phyloP scores from a whole-genome alignment of 2,888 invertebrate species.

The Nephrotoma flavescens region DNA sequence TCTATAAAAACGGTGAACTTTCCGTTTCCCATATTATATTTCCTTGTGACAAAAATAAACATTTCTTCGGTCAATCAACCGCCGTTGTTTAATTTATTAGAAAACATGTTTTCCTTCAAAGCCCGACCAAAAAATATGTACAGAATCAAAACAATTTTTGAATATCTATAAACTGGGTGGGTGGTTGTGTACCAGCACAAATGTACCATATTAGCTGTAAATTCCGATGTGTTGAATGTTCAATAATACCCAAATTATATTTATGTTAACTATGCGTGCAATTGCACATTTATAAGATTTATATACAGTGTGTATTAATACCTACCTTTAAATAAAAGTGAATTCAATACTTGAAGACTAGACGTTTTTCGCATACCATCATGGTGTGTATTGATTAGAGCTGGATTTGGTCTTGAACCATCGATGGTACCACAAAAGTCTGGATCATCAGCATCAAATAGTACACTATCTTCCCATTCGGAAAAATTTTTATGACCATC shows the following conservation, averaged over 20 bases:
- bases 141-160: not conserved
- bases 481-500: slow-evolving; percentile 12
- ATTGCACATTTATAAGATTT: not conserved
- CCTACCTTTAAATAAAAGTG: not conserved
- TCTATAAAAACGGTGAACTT: not conserved
- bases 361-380: not conserved
- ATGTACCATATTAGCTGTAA: not conserved
- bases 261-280: not conserved
- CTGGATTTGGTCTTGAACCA: not conserved
- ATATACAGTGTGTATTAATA: not conserved
- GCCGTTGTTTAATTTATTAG: not conserved
- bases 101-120: not conserved
- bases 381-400: not conserved
- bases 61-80: not conserved
- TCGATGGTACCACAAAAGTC: slow-evolving; percentile 21
- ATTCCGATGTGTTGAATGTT: not conserved
- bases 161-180: not conserved
- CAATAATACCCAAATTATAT: not conserved
- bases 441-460: slow-evolving; percentile 31
- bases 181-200: not conserved
- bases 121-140: not conserved
- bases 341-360: not conserved
- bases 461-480: slow-evolving; percentile 30
- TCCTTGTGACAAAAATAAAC: not conserved
- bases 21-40: not conserved